phyloP scores from a whole-genome alignment of 2,888 invertebrate genomes.

The Drosophila paramelanica region DNA sequence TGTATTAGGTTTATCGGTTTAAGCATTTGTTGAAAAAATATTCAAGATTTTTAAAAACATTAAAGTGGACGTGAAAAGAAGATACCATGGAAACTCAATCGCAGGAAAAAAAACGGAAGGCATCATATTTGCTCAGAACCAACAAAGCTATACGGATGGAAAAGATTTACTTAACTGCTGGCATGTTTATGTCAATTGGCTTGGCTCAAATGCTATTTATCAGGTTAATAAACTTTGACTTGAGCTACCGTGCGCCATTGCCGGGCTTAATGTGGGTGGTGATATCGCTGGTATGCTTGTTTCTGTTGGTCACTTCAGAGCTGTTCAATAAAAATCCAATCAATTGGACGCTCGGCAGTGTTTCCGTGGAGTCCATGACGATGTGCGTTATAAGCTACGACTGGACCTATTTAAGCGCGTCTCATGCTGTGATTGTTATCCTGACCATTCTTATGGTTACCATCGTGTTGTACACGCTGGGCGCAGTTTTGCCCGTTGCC shows the following conservation, averaged over 20 bases:
- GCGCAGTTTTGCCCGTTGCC: slow-evolving; percentile 31
- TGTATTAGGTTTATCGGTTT: background rate
- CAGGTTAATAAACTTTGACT: background rate
- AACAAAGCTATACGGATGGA: slow-evolving; percentile 3
- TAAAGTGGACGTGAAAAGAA: no score
- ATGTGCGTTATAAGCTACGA: slow-evolving; percentile 17
- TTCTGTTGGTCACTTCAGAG: slow-evolving; percentile 30
- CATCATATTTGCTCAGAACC: no score
- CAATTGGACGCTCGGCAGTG: slow-evolving; percentile 39
- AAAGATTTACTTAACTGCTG: slow-evolving; percentile 7
- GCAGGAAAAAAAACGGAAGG: no score
- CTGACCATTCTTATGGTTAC: background rate
- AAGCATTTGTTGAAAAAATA: background rate
- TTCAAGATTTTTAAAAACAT: no score
- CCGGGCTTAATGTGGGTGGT: slow-evolving; percentile 38
- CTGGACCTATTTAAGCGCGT: slow-evolving; percentile 7
- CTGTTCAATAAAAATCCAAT: slow-evolving; percentile 33
- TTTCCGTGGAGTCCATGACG: slow-evolving; percentile 32
- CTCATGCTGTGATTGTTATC: slow-evolving; percentile 2
- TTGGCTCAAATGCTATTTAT: slow-evolving; percentile 18
- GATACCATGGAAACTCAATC: no score
- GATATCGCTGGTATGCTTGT: slow-evolving; percentile 17
- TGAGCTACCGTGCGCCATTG: slow-evolving; percentile 15
- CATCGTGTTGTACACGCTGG: slow-evolving; percentile 12
- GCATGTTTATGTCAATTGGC: background rate